Evolutionary conservation across 2,113 vertebrate genomes (phyloP), one percentile per base, ranked within the genome.

Genomic region (Lichenostomus cassidix): DNA sequence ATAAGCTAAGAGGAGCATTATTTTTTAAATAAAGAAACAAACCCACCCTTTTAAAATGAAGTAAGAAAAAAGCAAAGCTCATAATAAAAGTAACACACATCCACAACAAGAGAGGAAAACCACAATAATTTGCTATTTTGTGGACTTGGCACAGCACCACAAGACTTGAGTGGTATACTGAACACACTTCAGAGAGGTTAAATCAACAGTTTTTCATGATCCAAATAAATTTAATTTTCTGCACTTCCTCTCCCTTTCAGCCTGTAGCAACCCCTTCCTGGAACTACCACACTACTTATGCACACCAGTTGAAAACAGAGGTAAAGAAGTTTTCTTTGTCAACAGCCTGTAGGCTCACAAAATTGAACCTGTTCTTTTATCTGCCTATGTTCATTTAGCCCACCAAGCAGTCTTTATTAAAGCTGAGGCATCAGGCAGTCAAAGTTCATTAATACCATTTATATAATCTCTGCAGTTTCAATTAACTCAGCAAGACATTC

Each of bases 401-500:
- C 98, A 98, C 98, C 98, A 98, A 98, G 98, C 97, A 98, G 98
- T 98, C 98, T 98, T 98, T 98, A 98, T 98, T 98, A 98, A 98
- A 98, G 97, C 97, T 90, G 97, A 98, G 96, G 95, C 98, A 98
- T 98, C 97, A 98, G 98, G 97, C 98, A 98, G 98, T 98, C 98
- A 98, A 98, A 98, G 98, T 98, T 98, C 98, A 98, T 98, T 98
- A 98, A 98, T 98, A 98, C 98, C 98, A 98, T 98, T 98, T 98
- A 98, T 98, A 98, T 98, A 98, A 98, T 98, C 98, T 98, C 97
- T 98, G 97, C 98, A 97, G 97, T 98, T 98, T 98, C 98, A 98
- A 98, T 98, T 98, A 98, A 98, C 98, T 98, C 98, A 98, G 98
- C 98, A 98, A 98, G 98, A 98, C 97, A 98, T 97, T 98, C 97